Conservation (phyloP, 2,113 vertebrate species). For the Melanocharis versteri region DNA sequence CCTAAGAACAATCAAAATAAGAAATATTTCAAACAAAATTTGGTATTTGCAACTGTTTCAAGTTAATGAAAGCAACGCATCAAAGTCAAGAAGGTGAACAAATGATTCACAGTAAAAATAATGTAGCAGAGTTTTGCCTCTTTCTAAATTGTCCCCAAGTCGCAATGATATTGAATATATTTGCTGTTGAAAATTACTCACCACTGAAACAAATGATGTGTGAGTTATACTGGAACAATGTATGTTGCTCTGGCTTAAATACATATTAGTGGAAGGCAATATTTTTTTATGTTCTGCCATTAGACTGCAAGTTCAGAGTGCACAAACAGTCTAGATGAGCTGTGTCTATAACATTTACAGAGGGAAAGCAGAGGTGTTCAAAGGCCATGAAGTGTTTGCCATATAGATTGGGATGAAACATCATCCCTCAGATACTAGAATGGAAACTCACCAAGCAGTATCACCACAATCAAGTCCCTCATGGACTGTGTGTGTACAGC, state of each 20-base stretch:
- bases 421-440: background rate
- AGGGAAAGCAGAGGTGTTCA: background rate
- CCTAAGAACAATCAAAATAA: background rate
- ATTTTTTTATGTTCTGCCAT: background rate
- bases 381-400: background rate
- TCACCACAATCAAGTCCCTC: background rate
- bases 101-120: background rate
- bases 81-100: constrained; percentile 21
- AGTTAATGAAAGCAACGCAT: constrained; percentile 19
- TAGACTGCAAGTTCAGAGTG: background rate
- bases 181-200: background rate
- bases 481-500: rapidly evolving
- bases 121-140: background rate
- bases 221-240: background rate
- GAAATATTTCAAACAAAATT: background rate
- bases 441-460: background rate
- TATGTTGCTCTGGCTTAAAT: background rate
- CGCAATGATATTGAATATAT: background rate
- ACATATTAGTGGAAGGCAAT: background rate
- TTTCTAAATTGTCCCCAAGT: background rate
- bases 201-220: background rate
- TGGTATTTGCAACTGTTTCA: background rate
- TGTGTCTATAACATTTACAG: background rate
- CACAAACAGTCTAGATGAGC: background rate
- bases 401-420: background rate